These are phyloP conservation scores for Micrasema minimum DNA, from an alignment of 1,140 invertebrate genomes.

Conservation along the genomic window DNA sequence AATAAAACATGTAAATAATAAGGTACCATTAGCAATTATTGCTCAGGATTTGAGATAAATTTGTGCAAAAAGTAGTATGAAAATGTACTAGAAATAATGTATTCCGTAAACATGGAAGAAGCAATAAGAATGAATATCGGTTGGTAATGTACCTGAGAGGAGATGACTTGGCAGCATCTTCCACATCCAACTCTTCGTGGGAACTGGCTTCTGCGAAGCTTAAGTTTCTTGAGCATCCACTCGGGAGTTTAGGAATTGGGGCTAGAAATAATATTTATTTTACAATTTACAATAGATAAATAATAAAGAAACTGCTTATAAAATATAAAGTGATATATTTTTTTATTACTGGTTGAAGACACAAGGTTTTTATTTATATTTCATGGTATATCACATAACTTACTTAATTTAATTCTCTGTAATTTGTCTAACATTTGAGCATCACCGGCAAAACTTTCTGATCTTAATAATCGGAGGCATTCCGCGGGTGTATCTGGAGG, in stretches of 20 bases:
- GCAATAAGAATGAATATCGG: too few relatives aligned
- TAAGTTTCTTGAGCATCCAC: slow-evolving; percentile 60
- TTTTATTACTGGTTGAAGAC: too few relatives aligned
- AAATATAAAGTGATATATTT: too few relatives aligned
- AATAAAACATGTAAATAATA: too few relatives aligned
- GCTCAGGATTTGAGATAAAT: too few relatives aligned
- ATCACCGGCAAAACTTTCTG: slow-evolving; percentile 81
- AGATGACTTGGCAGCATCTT: slow-evolving; percentile 56
- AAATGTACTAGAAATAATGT: too few relatives aligned
- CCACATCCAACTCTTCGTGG: slow-evolving; percentile 61
- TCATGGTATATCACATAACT: too few relatives aligned
- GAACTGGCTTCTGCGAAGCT: slow-evolving; percentile 63
- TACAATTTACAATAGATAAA: slow-evolving; percentile 4
- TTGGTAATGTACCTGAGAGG: slow-evolving; percentile 60
- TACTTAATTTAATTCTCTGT: slow-evolving; percentile 62
- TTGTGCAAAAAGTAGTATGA: too few relatives aligned
- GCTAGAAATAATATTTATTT: slow-evolving; percentile 31
- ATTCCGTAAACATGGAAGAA: too few relatives aligned
- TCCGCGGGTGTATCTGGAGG: slow-evolving; percentile 69
- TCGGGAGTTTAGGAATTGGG: slow-evolving; percentile 38
- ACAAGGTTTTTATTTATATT: too few relatives aligned
- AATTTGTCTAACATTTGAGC: slow-evolving; percentile 79
- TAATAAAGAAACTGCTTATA: background rate
- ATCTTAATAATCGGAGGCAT: slow-evolving; percentile 66
- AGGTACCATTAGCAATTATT: too few relatives aligned